A percentile compares a stretch with the other conserved stretches of the same genome.
These are phyloP conservation scores for Cossypha heuglini DNA, from an alignment of 2,797 vertebrate genomes.

Conservation along the genomic window DNA sequence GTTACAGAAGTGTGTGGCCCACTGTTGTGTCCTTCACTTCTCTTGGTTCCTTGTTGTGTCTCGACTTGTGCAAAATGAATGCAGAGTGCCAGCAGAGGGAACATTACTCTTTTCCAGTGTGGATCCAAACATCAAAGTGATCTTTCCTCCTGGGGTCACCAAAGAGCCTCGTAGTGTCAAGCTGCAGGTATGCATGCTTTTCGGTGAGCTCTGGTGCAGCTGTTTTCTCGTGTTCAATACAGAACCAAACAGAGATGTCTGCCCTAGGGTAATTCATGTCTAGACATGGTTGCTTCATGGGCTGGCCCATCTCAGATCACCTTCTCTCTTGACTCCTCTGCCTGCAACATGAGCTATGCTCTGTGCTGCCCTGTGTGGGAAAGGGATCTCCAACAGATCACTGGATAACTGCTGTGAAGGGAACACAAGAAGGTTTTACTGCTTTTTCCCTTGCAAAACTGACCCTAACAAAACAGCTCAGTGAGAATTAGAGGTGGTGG, in stretches of 20 bases:
- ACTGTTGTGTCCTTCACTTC: constrained; percentile 87
- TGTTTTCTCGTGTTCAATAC: not conserved
- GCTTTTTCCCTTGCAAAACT: not conserved
- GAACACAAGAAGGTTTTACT: not conserved
- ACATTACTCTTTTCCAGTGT: constrained; percentile 84
- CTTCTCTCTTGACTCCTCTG: not conserved
- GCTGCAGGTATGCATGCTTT: constrained; percentile 82
- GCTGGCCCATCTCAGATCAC: not conserved
- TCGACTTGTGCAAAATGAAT: constrained; percentile 83
- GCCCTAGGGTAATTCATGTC: not conserved
- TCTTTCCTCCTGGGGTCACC: constrained; percentile 87
- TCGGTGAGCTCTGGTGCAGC: not conserved
- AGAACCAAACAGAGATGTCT: not conserved
- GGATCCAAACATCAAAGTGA: constrained; percentile 87
- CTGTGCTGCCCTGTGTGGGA: not conserved
- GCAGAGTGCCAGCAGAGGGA: constrained; percentile 82
- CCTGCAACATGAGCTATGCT: not conserved
- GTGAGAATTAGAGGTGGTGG: not conserved
- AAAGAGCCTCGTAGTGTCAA: constrained; percentile 79
- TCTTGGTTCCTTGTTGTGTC: constrained; percentile 94
- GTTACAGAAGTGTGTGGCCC: constrained; percentile 78
- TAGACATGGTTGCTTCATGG: not conserved
- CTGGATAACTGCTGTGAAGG: not conserved
- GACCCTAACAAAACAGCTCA: not conserved
- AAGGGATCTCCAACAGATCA: not conserved